Base-by-base conservation (phyloP, 2,113 vertebrate species). In the Ptilorrhoa leucosticta region DNA sequence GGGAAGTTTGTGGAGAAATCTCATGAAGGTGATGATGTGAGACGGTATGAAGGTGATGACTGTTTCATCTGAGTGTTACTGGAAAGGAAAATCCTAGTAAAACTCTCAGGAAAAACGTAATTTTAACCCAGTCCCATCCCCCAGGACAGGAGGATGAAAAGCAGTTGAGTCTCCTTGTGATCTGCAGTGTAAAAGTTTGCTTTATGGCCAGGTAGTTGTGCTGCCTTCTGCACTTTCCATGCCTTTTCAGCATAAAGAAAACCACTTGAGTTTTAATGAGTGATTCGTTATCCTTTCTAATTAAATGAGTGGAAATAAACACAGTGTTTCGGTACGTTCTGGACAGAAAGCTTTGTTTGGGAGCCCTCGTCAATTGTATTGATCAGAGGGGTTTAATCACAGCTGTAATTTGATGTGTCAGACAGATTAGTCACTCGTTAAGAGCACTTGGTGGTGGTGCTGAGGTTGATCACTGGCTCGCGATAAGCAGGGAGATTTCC, bases 351-450 rank as follows among this genome's bases (percentile, higher is more conserved):
- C 81, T 89, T 80, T 91, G 54, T 93, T 94, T 80, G 19, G 73
- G 75, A 83, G 69, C 87, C 45, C 21, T 92, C 93, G 86, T 87
- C 80, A 40, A 31, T 89, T 19, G 57, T 77, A 90, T 93, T 53
- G 95, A 96, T 91, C 40, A 51, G 87, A 87, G 60, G 56, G 64
- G 80, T 15, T 95, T 96, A 80, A 95, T 97, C 91, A 89, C 42
- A n/a, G 83, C 10, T 56, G 56, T 84, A 73, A 91, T 89, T 80
- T 58, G 90, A 69, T 87, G 58, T 81, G 95, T 88, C 94, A 78
- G 24, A 57, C 58, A 64, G 70, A 83, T 94, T 51, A 92, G 64
- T 91, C 69, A 65, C 78, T 84, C 28, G 40, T 69, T 57, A 66
- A 57, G 33, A 64, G 19, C 27, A 21, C 20, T 47, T 65, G 71